phyloP scores from a whole-genome alignment of 2,888 invertebrate genomes.

The Brachyptera putata region DNA sequence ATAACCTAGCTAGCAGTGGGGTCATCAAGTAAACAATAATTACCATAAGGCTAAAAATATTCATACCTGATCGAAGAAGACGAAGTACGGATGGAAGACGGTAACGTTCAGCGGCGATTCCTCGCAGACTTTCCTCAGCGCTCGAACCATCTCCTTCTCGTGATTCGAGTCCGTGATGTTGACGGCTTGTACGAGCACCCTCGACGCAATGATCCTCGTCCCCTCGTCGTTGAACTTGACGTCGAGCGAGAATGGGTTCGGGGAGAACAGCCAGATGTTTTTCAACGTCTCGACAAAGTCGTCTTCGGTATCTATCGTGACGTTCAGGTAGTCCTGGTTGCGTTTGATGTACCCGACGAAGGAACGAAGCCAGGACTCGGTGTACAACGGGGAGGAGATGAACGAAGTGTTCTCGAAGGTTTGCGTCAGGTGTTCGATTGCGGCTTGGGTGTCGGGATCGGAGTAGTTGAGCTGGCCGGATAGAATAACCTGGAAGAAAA shows the following conservation, averaged over 20 bases:
- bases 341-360: slow-evolving; percentile 72
- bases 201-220: slow-evolving; percentile 72
- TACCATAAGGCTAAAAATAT: background rate
- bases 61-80: slow-evolving; percentile 84
- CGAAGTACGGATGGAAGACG: slow-evolving; percentile 93
- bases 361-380: slow-evolving; percentile 84
- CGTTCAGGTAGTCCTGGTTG: slow-evolving; percentile 47
- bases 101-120: slow-evolving; percentile 79
- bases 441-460: slow-evolving; percentile 67
- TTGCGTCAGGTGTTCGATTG: slow-evolving; percentile 72
- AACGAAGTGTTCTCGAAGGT: slow-evolving; percentile 75
- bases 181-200: slow-evolving; percentile 83
- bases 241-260: slow-evolving; percentile 76
- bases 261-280: slow-evolving; percentile 75
- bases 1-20: no score
- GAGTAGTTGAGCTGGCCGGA: slow-evolving; percentile 79
- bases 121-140: slow-evolving; percentile 67
- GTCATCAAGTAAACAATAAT: no score
- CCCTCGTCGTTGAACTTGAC: slow-evolving; percentile 74
- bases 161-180: slow-evolving; percentile 87
- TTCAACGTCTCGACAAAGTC: slow-evolving; percentile 71
- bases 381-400: slow-evolving; percentile 68
- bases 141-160: slow-evolving; percentile 86
- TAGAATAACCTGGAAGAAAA: slow-evolving; percentile 65
- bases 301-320: slow-evolving; percentile 54